Evolutionary conservation across 2,888 invertebrate species (phyloP).

Genomic region (Pilophorus perplexus): DNA sequence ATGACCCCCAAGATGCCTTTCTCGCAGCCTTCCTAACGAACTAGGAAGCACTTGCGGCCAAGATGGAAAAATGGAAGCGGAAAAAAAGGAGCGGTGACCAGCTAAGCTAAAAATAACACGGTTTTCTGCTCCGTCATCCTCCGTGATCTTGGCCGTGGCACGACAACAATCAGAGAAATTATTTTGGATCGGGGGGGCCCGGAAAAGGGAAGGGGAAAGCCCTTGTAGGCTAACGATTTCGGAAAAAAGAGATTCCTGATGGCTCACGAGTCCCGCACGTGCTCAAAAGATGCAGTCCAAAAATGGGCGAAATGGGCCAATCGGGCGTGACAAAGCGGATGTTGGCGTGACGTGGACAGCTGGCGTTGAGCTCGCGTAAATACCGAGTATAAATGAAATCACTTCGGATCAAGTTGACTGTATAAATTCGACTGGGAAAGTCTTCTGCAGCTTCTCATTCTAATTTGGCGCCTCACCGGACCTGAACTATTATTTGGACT

Average conservation of each 20-base stretch:
- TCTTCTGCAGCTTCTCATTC: too few species aligned
- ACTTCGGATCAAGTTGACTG: too few species aligned
- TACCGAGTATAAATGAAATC: too few species aligned
- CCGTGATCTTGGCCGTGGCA: slow-evolving; percentile 26
- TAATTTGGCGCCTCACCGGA: too few species aligned
- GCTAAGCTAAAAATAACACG: slow-evolving; percentile 32
- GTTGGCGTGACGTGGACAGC: too few species aligned
- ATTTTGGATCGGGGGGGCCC: slow-evolving; percentile 2
- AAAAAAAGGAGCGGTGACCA: slow-evolving; percentile 1
- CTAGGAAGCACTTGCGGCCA: neutral
- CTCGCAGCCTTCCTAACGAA: neutral
- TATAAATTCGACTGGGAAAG: too few species aligned
- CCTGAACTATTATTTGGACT: too few species aligned
- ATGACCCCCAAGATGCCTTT: slow-evolving; percentile 1
- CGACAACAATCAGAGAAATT: slow-evolving; percentile 22
- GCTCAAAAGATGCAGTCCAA: neutral
- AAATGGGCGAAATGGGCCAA: slow-evolving; percentile 25
- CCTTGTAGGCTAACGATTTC: neutral
- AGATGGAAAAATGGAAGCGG: neutral
- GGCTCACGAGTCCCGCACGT: slow-evolving; percentile 6
- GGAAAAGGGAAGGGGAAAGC: neutral
- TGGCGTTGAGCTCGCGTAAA: too few species aligned
- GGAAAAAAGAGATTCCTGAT: neutral
- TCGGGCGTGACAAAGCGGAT: slow-evolving; percentile 5
- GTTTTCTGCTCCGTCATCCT: slow-evolving; percentile 17